A percentile compares a stretch with the other conserved stretches of the same genome.
Evolutionary conservation across 1,140 invertebrate genomes (phyloP).

Genomic region (Anastrepha ludens): DNA sequence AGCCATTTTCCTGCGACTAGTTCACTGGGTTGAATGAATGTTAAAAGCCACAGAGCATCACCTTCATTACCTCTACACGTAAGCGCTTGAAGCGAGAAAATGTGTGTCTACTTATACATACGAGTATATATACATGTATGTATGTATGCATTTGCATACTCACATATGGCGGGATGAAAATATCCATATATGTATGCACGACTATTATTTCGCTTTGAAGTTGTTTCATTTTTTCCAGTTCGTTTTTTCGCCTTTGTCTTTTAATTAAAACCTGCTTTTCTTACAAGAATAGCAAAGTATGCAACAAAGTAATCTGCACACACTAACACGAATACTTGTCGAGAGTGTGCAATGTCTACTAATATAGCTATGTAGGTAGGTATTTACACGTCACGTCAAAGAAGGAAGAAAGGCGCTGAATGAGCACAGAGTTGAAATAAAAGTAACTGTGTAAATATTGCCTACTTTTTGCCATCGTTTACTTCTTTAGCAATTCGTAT

Average conservation of each 20-base stretch:
- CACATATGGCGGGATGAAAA: not conserved
- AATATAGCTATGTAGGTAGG: not conserved
- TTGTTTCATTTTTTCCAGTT: slow-evolving; percentile 5
- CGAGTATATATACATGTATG: not conserved
- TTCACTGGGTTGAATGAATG: slow-evolving; percentile 51
- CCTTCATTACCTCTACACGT: not conserved
- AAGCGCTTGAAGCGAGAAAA: not conserved
- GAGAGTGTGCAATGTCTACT: not conserved
- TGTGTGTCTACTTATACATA: not conserved
- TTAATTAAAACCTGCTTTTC: slow-evolving; percentile 50
- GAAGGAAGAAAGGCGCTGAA: not conserved
- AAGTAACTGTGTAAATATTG: slow-evolving; percentile 29
- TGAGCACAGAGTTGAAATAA: slow-evolving; percentile 19
- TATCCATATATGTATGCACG: not conserved
- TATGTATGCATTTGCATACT: not conserved
- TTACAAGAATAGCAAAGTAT: slow-evolving; percentile 16
- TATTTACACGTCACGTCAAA: not conserved
- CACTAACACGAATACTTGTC: slow-evolving; percentile 16
- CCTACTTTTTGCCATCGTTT: not conserved
- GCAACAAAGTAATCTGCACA: slow-evolving; percentile 15
- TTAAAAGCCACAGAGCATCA: slow-evolving; percentile 4
- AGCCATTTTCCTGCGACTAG: slow-evolving; percentile 9
- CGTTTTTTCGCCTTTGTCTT: not conserved
- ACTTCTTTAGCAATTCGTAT: not conserved
- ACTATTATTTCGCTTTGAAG: slow-evolving; percentile 18